phyloP scores from a whole-genome alignment of 2,797 vertebrate genomes.

The Toxotes lorentzi region DNA sequence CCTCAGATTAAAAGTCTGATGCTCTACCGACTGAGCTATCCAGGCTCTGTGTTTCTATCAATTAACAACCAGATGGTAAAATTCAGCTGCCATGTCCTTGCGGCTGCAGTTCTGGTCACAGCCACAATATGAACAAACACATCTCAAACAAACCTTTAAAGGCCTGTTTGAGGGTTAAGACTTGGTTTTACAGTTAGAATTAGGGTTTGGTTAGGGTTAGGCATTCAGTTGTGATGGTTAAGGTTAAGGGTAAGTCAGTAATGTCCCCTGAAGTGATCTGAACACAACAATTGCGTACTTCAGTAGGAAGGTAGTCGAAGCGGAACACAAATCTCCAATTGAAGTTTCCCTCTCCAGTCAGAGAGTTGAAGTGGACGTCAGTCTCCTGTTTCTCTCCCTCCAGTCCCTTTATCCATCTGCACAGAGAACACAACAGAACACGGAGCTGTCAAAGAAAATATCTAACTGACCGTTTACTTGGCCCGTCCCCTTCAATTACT shows the following conservation, averaged over 20 bases:
- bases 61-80: not conserved
- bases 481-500: too few species aligned
- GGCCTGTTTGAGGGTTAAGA: not conserved
- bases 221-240: too few species aligned
- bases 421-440: conserved; percentile 38
- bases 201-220: too few species aligned
- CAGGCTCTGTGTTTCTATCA: not conserved
- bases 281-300: conserved; percentile 68
- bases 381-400: conserved; percentile 96
- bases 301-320: conserved; percentile 93
- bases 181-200: not conserved
- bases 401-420: conserved; percentile 95
- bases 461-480: too few species aligned
- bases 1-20: too few species aligned
- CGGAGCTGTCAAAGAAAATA: not conserved
- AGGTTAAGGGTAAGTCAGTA: not conserved
- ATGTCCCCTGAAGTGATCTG: not conserved
- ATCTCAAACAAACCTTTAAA: too few species aligned
- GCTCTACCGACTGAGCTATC: too few species aligned
- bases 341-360: conserved; percentile 97
- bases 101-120: not conserved
- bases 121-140: too few species aligned
- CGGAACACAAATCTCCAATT: conserved; percentile 95
- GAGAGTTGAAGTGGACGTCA: conserved; percentile 95
- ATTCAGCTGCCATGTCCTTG: too few species aligned